Base-by-base conservation (phyloP, 2,797 vertebrate species). In the Podarcis siculus region DNA sequence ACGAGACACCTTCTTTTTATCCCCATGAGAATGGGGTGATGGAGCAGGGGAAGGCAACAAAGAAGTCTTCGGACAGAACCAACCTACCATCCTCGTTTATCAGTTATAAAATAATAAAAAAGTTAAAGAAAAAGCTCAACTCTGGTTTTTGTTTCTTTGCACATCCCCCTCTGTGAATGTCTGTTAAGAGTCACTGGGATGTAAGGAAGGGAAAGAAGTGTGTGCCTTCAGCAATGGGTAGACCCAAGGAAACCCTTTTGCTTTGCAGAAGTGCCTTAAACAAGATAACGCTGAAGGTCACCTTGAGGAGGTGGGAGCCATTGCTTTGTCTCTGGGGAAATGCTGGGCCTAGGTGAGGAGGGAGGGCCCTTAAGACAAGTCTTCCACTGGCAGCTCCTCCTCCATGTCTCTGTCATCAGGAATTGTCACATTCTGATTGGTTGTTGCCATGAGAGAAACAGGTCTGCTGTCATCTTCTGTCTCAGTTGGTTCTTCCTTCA, bases 401-500 rank as follows among this genome's bases (percentile, higher is more conserved):
- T 99, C 98, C 96, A 99, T 98, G 96, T 99, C 97, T 96, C 98
- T 98, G 77, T 98, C 98, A 35, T 99, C 99, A 27, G 98, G 97
- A 96, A 98, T 96, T 49, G 96, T 95, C 94, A 98, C 93, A 97
- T 97, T 98, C 95, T 98, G 98, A 96, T 98, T 98, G 95, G 98
- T 95, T 23, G 97, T 91, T 9, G 97, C 97, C 95, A 99, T 96
- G 85, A 98, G 97, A 0, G 98, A 98, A 45, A 98, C 94, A 0
- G 98, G 98, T 90, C 98, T 96, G 87, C 95, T 95, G 95, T 99
- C 98, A n/a, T 99, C 99, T 95, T 99, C 98, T 0, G 95, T 90
- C 95, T 99, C 98, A 0, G 98, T 97, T 0, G 99, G 99, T 90
- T 99, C 99, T 97, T 99, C 99, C 96, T 99, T 99, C 96, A 99